These are phyloP conservation scores for Probosciger aterrimus DNA, from an alignment of 2,113 vertebrate species.

Conservation along the genomic window DNA sequence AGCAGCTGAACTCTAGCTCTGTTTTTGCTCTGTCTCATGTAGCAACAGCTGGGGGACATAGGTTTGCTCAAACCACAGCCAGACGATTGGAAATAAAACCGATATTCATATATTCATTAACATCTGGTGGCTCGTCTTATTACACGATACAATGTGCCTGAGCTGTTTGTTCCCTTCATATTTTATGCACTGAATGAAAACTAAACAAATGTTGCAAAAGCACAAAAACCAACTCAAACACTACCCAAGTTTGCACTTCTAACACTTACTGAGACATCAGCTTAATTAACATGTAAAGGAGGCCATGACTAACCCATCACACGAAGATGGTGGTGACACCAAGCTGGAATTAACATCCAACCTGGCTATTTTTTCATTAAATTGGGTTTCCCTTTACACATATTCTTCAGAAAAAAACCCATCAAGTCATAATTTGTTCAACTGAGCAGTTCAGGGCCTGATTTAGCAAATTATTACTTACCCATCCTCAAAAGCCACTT, in stretches of 20 bases:
- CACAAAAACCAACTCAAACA: background rate
- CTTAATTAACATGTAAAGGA: conserved; percentile 26
- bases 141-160: conserved; percentile 31
- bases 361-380: background rate
- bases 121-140: conserved; percentile 39
- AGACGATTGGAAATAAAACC: conserved; percentile 49
- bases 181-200: conserved; percentile 60
- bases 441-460: background rate
- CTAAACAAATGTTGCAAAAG: conserved; percentile 55
- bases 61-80: conserved; percentile 59
- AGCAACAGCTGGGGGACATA: conserved; percentile 53
- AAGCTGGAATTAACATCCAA: background rate
- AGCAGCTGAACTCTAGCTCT: conserved; percentile 30
- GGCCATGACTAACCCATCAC: background rate
- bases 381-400: background rate
- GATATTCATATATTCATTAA: conserved; percentile 65
- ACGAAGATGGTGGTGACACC: background rate
- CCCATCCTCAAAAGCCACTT: conserved; percentile 34
- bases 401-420: background rate
- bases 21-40: conserved; percentile 3
- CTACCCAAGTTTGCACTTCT: background rate
- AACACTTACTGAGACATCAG: background rate
- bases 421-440: conserved; percentile 7
- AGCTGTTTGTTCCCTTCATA: conserved; percentile 45
- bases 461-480: conserved; percentile 54